Evolutionary conservation across 2,797 vertebrate genomes (phyloP).

Genomic region (Sphaeramia orbicularis): DNA sequence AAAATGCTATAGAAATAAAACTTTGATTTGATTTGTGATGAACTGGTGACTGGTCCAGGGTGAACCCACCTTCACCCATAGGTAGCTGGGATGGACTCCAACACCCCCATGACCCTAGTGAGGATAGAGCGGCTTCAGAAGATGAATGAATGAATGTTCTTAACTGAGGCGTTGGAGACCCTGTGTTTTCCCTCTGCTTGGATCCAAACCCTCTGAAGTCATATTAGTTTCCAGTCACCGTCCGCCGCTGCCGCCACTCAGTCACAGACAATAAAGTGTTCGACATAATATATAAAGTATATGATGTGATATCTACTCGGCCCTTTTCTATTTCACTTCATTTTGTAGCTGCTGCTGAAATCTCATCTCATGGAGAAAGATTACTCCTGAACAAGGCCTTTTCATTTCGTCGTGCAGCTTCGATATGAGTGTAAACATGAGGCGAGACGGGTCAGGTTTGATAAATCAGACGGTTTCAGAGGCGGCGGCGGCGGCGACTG

Average conservation of each 20-base stretch:
- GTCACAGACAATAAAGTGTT: constrained; percentile 22
- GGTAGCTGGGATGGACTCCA: too few species aligned
- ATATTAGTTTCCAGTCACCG: not conserved
- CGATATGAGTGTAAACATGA: not conserved
- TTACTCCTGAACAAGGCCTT: constrained; percentile 16
- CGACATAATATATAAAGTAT: constrained; percentile 15
- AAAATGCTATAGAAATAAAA: too few species aligned
- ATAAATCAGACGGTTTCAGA: constrained; percentile 45
- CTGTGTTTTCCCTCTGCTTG: too few species aligned
- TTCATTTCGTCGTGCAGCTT: constrained; percentile 6
- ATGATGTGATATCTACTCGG: constrained; percentile 1
- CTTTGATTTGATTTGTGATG: too few species aligned
- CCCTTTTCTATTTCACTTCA: constrained; percentile 27
- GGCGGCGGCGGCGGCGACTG: constrained; percentile 20
- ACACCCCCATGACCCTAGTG: too few species aligned
- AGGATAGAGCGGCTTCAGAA: too few species aligned
- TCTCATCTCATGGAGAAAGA: constrained; percentile 1
- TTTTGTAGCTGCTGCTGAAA: constrained; percentile 22
- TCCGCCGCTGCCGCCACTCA: not conserved
- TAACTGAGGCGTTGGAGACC: too few species aligned
- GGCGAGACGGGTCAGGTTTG: constrained; percentile 24
- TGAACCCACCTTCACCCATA: too few species aligned
- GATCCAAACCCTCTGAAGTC: constrained; percentile 4
- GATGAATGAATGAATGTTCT: too few species aligned
- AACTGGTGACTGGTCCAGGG: too few species aligned